A percentile compares a stretch with the other conserved stretches of the same genome.
These are phyloP conservation scores for Macrotus californicus DNA, from an alignment of 2,113 vertebrate genomes.

Conservation along the genomic window DNA sequence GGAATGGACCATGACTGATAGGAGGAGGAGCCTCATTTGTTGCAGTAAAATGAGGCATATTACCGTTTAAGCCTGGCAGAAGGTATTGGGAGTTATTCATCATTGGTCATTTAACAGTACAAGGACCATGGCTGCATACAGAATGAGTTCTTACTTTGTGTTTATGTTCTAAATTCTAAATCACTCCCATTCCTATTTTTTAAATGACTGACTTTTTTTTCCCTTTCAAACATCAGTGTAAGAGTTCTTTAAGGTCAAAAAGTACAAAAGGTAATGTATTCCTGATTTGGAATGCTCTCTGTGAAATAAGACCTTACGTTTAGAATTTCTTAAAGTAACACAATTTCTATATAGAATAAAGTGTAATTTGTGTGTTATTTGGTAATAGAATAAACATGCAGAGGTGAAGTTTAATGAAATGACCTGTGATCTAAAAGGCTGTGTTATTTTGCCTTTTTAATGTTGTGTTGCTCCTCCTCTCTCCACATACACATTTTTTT, in stretches of 20 bases:
- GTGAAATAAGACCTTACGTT: constrained; percentile 4
- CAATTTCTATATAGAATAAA: neutral
- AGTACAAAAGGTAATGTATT: constrained; percentile 42
- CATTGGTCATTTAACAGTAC: constrained; percentile 84
- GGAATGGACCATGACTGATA: constrained; percentile 92
- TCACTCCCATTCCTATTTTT: constrained; percentile 36
- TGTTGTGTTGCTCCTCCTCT: neutral
- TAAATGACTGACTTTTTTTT: constrained; percentile 41
- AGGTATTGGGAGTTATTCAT: constrained; percentile 82
- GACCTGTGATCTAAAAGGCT: constrained; percentile 7
- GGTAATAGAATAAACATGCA: constrained; percentile 36
- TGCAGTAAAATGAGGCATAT: constrained; percentile 91
- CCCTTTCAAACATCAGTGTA: neutral
- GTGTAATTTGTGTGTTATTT: neutral
- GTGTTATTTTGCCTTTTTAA: constrained; percentile 9
- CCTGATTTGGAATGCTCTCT: constrained; percentile 39
- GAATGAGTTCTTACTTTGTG: constrained; percentile 69
- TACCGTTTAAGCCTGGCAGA: constrained; percentile 86
- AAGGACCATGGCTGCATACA: constrained; percentile 75
- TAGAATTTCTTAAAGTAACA: constrained; percentile 39
- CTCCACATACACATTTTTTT: neutral
- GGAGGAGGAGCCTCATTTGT: constrained; percentile 91
- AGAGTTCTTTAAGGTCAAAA: constrained; percentile 34
- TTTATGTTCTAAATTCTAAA: constrained; percentile 50
- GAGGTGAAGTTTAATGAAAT: constrained; percentile 32